Conservation (phyloP, 2,888 invertebrate genomes). For the Tenthredo amoena region DNA sequence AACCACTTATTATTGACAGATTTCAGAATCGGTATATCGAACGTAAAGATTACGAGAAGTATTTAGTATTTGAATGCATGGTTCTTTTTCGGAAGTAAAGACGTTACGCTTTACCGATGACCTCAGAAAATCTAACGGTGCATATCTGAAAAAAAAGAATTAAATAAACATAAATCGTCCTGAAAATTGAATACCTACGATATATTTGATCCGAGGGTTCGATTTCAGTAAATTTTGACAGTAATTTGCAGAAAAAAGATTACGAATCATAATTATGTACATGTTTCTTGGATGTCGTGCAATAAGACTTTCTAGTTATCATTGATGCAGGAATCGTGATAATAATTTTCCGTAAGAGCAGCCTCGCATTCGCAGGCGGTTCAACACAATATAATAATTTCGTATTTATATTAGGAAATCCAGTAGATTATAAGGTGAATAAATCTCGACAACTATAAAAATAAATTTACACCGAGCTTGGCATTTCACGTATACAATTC, state of each 20-base stretch:
- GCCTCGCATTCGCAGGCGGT: not conserved
- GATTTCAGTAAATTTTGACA: not conserved
- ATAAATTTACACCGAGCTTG: not conserved
- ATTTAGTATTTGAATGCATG: not conserved
- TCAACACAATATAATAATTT: not conserved
- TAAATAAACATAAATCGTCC: not conserved
- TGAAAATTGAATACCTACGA: not conserved
- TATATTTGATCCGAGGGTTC: not conserved
- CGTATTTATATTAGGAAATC: not conserved
- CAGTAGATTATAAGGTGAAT: not conserved
- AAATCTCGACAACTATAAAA: not conserved
- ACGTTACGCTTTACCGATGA: not conserved
- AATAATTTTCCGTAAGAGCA: not conserved
- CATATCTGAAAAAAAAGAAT: not conserved
- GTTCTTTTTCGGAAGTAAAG: not conserved
- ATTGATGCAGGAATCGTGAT: constrained; percentile 4
- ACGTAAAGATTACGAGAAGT: not conserved
- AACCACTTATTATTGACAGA: not conserved
- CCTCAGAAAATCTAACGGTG: not conserved
- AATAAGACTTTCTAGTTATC: constrained; percentile 20
- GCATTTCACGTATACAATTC: not conserved
- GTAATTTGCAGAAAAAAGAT: not conserved
- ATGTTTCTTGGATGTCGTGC: not conserved
- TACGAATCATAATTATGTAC: not conserved
- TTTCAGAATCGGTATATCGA: not conserved